Evolutionary conservation across 1,140 invertebrate species (phyloP).

Genomic region (Antheraea mylitta): DNA sequence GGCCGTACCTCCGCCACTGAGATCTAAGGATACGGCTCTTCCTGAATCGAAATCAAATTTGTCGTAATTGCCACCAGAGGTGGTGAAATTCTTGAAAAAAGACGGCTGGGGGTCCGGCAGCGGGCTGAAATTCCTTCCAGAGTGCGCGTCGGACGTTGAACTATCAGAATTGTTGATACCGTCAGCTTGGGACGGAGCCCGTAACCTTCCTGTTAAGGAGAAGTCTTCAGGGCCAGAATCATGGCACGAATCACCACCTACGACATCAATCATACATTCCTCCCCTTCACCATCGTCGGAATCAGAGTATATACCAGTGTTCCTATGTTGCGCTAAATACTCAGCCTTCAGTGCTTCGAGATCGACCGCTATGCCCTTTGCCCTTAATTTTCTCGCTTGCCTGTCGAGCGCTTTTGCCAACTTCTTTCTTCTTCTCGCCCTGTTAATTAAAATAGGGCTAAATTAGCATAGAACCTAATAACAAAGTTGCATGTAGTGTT

Average conservation of each 20-base stretch:
- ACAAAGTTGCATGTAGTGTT: conserved; percentile 6
- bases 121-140: conserved; percentile 77
- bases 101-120: conserved; percentile 78
- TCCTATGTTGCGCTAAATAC: conserved; percentile 84
- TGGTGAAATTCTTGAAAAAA: conserved; percentile 66
- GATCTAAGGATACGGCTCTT: conserved; percentile 70
- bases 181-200: conserved; percentile 62
- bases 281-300: conserved; percentile 87
- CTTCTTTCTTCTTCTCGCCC: conserved; percentile 93
- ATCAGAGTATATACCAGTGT: conserved; percentile 82
- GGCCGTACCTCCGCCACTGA: conserved; percentile 56
- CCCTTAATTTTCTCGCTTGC: conserved; percentile 93
- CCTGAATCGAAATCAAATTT: conserved; percentile 74
- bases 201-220: conserved; percentile 64
- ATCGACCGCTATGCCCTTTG: conserved; percentile 93
- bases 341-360: conserved; percentile 92
- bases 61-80: conserved; percentile 55
- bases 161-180: conserved; percentile 81
- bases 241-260: conserved; percentile 83
- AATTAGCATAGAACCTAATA: conserved; percentile 74
- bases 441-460: conserved; percentile 71
- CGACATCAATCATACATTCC: conserved; percentile 85
- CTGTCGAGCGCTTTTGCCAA: conserved; percentile 95
- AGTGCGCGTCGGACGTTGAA: conserved; percentile 73
- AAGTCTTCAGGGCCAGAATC: conserved; percentile 81